Percentiles rank a stretch among this genome's conserved stretches.
These are phyloP conservation scores for Encarsia formosa DNA, from an alignment of 2,888 invertebrate species.

Conservation along the genomic window DNA sequence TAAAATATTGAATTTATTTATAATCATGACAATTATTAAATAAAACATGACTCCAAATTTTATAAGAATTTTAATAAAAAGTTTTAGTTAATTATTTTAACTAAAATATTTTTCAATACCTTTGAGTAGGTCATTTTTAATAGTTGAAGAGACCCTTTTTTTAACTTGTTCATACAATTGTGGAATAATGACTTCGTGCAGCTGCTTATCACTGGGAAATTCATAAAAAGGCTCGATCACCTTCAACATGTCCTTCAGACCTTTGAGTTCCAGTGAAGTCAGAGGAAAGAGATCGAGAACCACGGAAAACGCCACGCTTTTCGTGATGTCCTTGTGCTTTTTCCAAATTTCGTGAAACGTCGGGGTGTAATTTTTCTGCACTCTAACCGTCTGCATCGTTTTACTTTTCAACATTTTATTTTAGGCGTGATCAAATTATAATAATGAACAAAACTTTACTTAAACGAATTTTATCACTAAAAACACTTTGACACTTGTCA, in stretches of 20 bases:
- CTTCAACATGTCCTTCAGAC: conserved; percentile 11
- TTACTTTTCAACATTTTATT: conserved; percentile 7
- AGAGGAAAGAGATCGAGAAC: conserved; percentile 20
- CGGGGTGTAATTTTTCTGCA: conserved; percentile 8
- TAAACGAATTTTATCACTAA: conserved; percentile 1
- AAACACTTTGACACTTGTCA: no score
- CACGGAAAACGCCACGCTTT: conserved; percentile 19
- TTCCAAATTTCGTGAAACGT: conserved; percentile 23
- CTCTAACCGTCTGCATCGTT: conserved; percentile 10
- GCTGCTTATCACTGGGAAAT: conserved; percentile 24
- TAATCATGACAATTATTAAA: not conserved
- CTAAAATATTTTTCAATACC: conserved; percentile 13
- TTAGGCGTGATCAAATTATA: not conserved
- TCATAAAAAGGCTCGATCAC: conserved; percentile 22
- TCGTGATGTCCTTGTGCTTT: conserved; percentile 22
- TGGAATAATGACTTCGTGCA: conserved; percentile 23
- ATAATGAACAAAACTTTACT: not conserved
- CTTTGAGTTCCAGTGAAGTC: conserved; percentile 17
- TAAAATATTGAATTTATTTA: not conserved
- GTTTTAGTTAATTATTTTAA: not conserved
- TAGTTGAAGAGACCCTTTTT: conserved; percentile 12
- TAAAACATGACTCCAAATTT: not conserved
- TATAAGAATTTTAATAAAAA: not conserved
- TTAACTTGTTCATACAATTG: conserved; percentile 27
- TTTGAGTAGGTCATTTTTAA: conserved; percentile 21